These are phyloP conservation scores for Megalops cyprinoides DNA, from an alignment of 2,797 vertebrate species.

Conservation along the genomic window DNA sequence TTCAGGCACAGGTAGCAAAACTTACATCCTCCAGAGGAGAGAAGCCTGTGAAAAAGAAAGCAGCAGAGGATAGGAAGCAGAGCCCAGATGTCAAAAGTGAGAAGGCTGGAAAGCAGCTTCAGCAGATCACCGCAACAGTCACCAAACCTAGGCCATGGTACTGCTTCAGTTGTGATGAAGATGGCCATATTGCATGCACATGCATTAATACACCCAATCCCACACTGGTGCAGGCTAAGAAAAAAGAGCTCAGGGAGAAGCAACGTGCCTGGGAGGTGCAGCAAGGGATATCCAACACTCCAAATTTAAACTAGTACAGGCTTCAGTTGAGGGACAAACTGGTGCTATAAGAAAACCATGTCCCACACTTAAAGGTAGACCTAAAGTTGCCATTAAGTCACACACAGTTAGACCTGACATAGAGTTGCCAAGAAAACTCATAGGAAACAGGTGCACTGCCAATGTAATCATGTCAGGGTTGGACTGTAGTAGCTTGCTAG, in stretches of 20 bases:
- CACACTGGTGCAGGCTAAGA: constrained; percentile 12
- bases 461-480: too few relatives aligned
- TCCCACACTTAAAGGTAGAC: too few relatives aligned
- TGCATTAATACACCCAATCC: constrained; percentile 30
- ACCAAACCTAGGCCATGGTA: constrained; percentile 28
- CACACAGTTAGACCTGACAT: too few relatives aligned
- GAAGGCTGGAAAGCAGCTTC: too few relatives aligned
- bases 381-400: too few relatives aligned
- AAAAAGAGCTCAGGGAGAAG: constrained; percentile 29
- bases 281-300: too few relatives aligned
- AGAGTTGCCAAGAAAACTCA: constrained; percentile 17
- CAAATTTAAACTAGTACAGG: neutral
- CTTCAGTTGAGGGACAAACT: constrained; percentile 14
- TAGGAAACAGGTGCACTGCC: constrained; percentile 15
- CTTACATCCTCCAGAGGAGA: too few relatives aligned
- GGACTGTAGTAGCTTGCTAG: constrained; percentile 23
- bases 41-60: too few relatives aligned
- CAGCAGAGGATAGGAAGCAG: constrained; percentile 26
- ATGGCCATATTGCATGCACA: constrained; percentile 21
- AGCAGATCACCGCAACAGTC: too few relatives aligned
- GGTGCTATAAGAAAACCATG: neutral
- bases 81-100: neutral
- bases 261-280: constrained; percentile 1
- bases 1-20: too few relatives aligned
- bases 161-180: too few relatives aligned